A percentile compares a stretch with the other conserved stretches of the same genome.
phyloP scores from a whole-genome alignment of 64 coral and sea anemone species.

The Montipora sp. region DNA sequence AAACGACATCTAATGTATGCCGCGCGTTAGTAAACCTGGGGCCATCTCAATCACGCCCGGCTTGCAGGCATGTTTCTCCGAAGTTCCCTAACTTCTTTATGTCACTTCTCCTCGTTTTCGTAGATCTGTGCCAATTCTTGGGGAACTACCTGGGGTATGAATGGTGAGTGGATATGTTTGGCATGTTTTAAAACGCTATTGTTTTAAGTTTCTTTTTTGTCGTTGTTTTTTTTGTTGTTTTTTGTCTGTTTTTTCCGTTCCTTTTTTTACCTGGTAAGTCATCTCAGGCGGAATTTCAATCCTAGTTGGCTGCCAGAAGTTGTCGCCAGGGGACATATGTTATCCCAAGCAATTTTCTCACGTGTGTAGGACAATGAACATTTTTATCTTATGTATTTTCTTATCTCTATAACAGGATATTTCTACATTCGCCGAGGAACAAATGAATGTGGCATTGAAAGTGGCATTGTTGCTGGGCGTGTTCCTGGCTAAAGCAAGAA shows the following conservation, averaged over 20 bases:
- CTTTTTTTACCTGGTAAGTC: too few relatives aligned
- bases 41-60: too few relatives aligned
- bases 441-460: slow-evolving; percentile 81
- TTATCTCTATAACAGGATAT: slow-evolving; percentile 39
- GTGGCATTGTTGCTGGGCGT: slow-evolving; percentile 62
- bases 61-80: too few relatives aligned
- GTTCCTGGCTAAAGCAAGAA: neutral
- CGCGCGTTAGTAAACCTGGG: too few relatives aligned
- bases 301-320: too few relatives aligned
- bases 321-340: neutral
- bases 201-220: too few relatives aligned
- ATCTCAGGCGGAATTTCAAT: too few relatives aligned
- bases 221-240: neutral
- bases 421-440: slow-evolving; percentile 74
- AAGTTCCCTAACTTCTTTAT: neutral
- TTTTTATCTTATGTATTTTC: neutral
- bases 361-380: neutral
- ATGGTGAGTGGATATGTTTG: slow-evolving; percentile 52
- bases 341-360: neutral
- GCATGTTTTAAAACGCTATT: neutral
- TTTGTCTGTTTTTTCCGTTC: neutral
- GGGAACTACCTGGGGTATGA: slow-evolving; percentile 68
- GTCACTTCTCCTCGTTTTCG: neutral
- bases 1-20: too few relatives aligned
- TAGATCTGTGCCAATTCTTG: slow-evolving; percentile 97